A percentile compares a stretch with the other conserved stretches of the same genome.
phyloP scores from a whole-genome alignment of 2,797 vertebrate genomes.

The Nasua narica region DNA sequence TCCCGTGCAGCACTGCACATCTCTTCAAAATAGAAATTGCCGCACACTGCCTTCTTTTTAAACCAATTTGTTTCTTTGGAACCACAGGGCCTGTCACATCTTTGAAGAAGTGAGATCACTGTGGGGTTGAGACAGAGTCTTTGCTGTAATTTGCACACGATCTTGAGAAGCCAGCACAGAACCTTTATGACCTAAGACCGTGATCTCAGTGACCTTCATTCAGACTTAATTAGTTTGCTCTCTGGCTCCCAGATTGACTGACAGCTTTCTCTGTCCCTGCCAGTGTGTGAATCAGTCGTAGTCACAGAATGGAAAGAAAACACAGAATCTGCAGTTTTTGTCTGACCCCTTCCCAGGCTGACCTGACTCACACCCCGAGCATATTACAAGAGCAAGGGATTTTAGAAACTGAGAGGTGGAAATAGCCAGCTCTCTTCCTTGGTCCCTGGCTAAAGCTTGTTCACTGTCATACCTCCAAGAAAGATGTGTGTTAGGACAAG shows the following conservation, averaged over 20 bases:
- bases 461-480: background rate
- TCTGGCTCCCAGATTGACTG: background rate
- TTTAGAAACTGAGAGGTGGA: conserved; percentile 23
- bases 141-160: background rate
- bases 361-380: background rate
- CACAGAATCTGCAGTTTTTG: background rate
- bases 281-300: background rate
- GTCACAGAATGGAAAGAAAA: background rate
- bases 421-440: background rate
- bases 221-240: background rate
- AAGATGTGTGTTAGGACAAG: background rate
- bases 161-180: background rate
- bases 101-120: background rate
- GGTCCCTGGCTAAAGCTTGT: background rate
- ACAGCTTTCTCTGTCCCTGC: background rate
- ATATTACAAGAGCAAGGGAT: background rate
- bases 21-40: background rate
- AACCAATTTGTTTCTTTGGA: background rate
- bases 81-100: background rate
- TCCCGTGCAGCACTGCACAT: background rate
- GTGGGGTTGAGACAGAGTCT: background rate
- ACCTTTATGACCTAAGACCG: background rate
- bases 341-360: background rate
- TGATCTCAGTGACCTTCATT: background rate
- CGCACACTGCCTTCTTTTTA: background rate